These are phyloP conservation scores for Chrysolina americana DNA, from an alignment of 2,888 invertebrate species.

Conservation along the genomic window DNA sequence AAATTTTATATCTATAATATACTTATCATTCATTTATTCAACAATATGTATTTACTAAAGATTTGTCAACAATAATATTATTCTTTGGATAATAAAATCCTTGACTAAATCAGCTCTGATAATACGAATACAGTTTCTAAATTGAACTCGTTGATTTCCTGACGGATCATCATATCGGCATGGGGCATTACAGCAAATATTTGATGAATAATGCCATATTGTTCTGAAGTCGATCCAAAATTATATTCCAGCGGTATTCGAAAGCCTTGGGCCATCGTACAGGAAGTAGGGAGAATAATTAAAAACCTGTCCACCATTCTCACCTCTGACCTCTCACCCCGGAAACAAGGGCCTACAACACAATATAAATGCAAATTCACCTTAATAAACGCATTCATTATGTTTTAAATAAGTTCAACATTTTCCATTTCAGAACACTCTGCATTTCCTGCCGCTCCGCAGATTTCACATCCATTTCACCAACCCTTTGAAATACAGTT, in stretches of 20 bases:
- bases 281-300: constrained; percentile 1
- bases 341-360: constrained; percentile 31
- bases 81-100: too few species aligned
- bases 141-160: too few species aligned
- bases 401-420: constrained; percentile 45
- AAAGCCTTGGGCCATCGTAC: background rate
- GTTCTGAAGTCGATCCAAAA: background rate
- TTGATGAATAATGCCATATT: too few species aligned
- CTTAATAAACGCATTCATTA: constrained; percentile 49
- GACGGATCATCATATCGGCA: too few species aligned
- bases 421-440: constrained; percentile 46
- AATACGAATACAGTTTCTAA: too few species aligned
- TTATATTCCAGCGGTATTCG: background rate
- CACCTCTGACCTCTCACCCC: constrained; percentile 24
- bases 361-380: constrained; percentile 49
- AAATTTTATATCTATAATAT: too few species aligned
- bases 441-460: constrained; percentile 38
- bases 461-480: constrained; percentile 53
- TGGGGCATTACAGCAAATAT: too few species aligned
- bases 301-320: constrained; percentile 23
- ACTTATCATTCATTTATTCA: too few species aligned
- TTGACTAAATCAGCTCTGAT: too few species aligned
- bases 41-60: too few species aligned
- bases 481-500: constrained; percentile 53
- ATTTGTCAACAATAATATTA: too few species aligned